Evolutionary conservation across 2,797 vertebrate genomes (phyloP).

Genomic region (Masticophis lateralis): DNA sequence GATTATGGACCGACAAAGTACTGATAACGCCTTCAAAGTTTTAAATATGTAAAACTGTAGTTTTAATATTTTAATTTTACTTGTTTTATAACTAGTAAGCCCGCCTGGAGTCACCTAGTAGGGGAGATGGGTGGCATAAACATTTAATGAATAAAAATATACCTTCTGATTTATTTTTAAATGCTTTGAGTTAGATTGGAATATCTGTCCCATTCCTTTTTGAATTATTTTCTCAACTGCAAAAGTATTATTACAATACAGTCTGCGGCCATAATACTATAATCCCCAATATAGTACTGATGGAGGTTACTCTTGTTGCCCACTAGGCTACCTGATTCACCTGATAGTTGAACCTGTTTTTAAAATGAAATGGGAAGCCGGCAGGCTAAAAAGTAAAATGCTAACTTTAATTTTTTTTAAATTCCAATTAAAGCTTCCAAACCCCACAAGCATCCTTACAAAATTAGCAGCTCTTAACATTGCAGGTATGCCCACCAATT

Average conservation of each 20-base stretch:
- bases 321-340: not conserved
- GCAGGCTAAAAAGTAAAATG: not conserved
- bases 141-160: not conserved
- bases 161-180: not conserved
- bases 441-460: not conserved
- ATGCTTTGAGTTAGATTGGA: not conserved
- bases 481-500: not conserved
- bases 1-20: not conserved
- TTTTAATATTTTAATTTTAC: not conserved
- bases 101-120: not conserved
- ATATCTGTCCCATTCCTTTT: not conserved
- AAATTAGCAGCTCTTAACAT: not conserved
- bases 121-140: not conserved
- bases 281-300: not conserved
- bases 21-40: not conserved
- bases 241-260: not conserved
- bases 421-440: not conserved
- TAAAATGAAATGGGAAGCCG: not conserved
- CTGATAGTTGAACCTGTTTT: not conserved
- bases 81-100: not conserved
- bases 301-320: not conserved
- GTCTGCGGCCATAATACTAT: not conserved
- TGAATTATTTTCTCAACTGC: not conserved
- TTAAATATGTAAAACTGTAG: not conserved
- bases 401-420: not conserved